Base-by-base conservation (phyloP, 2,888 invertebrate species). In the Pachydiplax longipennis region DNA sequence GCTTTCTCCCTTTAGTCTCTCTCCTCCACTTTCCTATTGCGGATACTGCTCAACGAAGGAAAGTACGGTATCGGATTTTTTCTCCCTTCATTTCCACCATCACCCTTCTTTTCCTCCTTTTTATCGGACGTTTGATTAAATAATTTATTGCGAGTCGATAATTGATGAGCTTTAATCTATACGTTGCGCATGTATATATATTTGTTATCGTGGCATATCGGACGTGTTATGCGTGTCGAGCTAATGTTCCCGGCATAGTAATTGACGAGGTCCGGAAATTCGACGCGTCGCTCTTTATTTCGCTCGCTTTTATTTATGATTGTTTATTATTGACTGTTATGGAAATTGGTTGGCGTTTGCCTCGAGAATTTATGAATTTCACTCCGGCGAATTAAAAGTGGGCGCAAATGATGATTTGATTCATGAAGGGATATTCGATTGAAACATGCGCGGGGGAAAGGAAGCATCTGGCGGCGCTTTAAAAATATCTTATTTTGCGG, bases 111-210 rank as follows among this genome's bases (percentile, higher is more conserved):
- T 48, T 40, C 37, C 48, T 3, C 53, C 15, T 53, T 44, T 53
- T 53, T 18, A 53, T 15, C 53, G 53, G 15, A 25, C 22, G 3
- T 73, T 73, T 73, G 25, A 25, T 25, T 73, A 25, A 5, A 73
- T 73, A 73, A 58, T 87, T 87, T 61, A 35, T 61, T 37, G 22
- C 81, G 61, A 37, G 13, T 37, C 37, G 35, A 61, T 87, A 87
- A 87, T 87, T 87, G 87, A 87, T 65, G 87, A 87, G 87, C 87
- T 87, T 37, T 87, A 83, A 83, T 83, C 53, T 83, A 83, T 83
- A 83, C 82, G 53, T 53, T 83, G 53, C 53, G 31, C 35, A 31
- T 25, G 31, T 48, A 10, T 18, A 73, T 73, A 58, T 35, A 61
- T 83, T 83, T 87, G 37, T 87, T 61, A 58, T 87, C 37, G 18